A percentile compares a stretch with the other conserved stretches of the same genome.
phyloP scores from a whole-genome alignment of 2,888 invertebrate species.

The Cephus pygmeus region DNA sequence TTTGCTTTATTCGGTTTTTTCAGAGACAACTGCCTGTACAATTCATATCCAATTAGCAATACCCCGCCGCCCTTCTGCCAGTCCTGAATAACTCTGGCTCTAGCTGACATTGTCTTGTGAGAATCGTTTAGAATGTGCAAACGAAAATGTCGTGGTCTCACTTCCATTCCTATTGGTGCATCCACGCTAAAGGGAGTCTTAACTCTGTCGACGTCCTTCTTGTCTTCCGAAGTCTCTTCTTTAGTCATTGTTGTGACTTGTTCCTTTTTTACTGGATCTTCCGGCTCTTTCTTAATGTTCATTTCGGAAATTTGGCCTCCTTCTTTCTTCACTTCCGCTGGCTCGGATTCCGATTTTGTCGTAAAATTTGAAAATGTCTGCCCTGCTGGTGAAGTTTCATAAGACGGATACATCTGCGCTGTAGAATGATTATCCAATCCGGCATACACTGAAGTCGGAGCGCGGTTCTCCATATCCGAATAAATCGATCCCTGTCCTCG shows the following conservation, averaged over 20 bases:
- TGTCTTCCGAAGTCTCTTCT: conserved; percentile 46
- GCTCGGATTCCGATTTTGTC: conserved; percentile 34
- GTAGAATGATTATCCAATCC: conserved; percentile 40
- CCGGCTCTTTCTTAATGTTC: conserved; percentile 51
- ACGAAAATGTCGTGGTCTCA: conserved; percentile 83
- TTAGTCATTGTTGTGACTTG: conserved; percentile 39
- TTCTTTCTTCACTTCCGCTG: conserved; percentile 48
- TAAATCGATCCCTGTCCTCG: conserved; percentile 30
- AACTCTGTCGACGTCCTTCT: conserved; percentile 47
- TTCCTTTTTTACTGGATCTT: conserved; percentile 32
- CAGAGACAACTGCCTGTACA: conserved; percentile 90
- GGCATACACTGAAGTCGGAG: conserved; percentile 35
- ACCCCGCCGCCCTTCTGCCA: conserved; percentile 94
- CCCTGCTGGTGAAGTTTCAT: conserved; percentile 25
- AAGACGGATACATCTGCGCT: conserved; percentile 40
- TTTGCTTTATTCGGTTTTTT: conserved; percentile 77
- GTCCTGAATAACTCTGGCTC: conserved; percentile 86
- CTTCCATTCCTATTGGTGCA: conserved; percentile 51
- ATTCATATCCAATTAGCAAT: conserved; percentile 95
- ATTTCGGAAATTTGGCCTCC: conserved; percentile 35
- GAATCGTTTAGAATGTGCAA: conserved; percentile 93
- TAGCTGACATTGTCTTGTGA: conserved; percentile 88
- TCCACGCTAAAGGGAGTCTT: conserved; percentile 59
- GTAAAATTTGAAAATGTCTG: conserved; percentile 37
- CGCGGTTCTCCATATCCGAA: conserved; percentile 16